Percentiles rank a stretch among this genome's conserved stretches.
These are phyloP conservation scores for Holothuria glaberrima DNA, from an alignment of 35 echinoderm and acorn worm species.

Conservation along the genomic window DNA sequence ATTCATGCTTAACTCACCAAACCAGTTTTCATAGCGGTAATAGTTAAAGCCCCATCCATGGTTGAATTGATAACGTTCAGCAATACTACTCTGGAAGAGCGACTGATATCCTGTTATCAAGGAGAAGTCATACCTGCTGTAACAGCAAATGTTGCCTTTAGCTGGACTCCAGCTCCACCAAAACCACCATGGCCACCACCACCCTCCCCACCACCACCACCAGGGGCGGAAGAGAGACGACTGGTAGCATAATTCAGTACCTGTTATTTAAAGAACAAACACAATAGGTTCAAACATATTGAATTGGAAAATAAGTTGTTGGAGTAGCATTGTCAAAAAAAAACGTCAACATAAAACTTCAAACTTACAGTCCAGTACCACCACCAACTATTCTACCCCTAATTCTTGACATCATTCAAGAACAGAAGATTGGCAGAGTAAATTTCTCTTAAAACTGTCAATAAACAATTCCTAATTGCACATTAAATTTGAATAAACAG, in stretches of 20 bases:
- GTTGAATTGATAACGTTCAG: conserved; percentile 27
- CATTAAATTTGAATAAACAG: too few relatives aligned
- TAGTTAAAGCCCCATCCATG: conserved; percentile 13
- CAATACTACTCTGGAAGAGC: conserved; percentile 41
- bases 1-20: conserved; percentile 25
- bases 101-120: neutral
- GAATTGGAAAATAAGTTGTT: neutral
- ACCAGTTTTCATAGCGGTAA: conserved; percentile 17
- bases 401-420: too few relatives aligned
- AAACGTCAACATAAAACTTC: too few relatives aligned
- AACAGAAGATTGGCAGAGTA: too few relatives aligned
- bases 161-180: conserved; percentile 39
- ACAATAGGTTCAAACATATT: neutral
- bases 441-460: too few relatives aligned
- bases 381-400: too few relatives aligned
- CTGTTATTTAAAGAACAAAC: neutral
- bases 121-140: neutral
- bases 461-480: too few relatives aligned
- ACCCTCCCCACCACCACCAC: conserved; percentile 26
- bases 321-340: too few relatives aligned
- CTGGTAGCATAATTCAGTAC: conserved; percentile 25
- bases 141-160: conserved; percentile 53
- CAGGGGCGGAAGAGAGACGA: conserved; percentile 7
- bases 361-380: too few relatives aligned
- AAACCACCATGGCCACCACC: neutral